A percentile compares a stretch with the other conserved stretches of the same genome.
Evolutionary conservation across 2,888 invertebrate genomes (phyloP).

Genomic region (Callosobruchus maculatus): DNA sequence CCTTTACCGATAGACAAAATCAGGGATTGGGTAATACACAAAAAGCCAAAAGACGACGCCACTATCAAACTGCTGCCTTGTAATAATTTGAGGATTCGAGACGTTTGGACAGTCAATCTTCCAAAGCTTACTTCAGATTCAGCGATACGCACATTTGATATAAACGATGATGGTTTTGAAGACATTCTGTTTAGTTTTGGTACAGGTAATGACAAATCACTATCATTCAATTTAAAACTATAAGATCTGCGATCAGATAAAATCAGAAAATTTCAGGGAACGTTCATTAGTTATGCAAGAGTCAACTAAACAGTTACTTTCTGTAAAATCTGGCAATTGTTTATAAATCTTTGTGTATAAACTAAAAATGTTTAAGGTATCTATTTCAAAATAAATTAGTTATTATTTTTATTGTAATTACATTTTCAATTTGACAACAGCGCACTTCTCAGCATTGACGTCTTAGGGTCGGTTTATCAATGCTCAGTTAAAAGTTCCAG

Average conservation of each 20-base stretch:
- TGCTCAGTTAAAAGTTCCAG: too few species aligned
- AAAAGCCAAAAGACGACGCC: constrained; percentile 13
- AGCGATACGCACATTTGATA: constrained; percentile 65
- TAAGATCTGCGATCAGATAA: too few species aligned
- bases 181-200: constrained; percentile 77
- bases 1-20: constrained; percentile 61
- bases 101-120: constrained; percentile 66
- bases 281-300: too few species aligned
- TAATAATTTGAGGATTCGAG: constrained; percentile 55
- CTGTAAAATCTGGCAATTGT: too few species aligned
- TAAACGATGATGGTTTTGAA: constrained; percentile 66
- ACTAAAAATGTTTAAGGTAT: too few species aligned
- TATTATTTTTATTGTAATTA: too few species aligned
- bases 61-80: constrained; percentile 54
- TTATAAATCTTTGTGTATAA: too few species aligned
- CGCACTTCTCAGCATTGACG: too few species aligned
- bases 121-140: constrained; percentile 72
- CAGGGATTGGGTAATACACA: constrained; percentile 55
- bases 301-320: too few species aligned
- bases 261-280: constrained; percentile 33
- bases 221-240: neutral
- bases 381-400: too few species aligned
- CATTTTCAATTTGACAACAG: too few species aligned
- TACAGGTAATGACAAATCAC: constrained; percentile 55
- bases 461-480: too few species aligned